Percentiles rank a stretch among this genome's conserved stretches.
phyloP scores from a whole-genome alignment of 2,888 invertebrate genomes.

The Zeuzera pyrina region DNA sequence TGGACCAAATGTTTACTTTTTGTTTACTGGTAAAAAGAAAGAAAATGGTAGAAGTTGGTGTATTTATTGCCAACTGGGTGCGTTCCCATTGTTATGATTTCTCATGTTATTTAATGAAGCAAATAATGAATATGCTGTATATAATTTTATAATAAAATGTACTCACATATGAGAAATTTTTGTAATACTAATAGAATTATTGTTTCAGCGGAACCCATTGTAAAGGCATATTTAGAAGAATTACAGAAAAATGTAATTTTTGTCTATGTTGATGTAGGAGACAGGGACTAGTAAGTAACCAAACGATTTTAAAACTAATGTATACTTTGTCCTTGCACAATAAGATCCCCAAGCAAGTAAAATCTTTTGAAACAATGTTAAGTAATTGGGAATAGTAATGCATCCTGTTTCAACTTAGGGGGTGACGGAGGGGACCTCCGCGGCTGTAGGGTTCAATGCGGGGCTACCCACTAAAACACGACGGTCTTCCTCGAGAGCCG shows the following conservation, averaged over 20 bases:
- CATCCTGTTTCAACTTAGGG: too few relatives aligned
- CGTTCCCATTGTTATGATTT: neutral
- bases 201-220: conserved; percentile 82
- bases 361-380: too few relatives aligned
- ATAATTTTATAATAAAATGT: neutral
- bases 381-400: too few relatives aligned
- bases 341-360: too few relatives aligned
- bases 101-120: neutral
- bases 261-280: conserved; percentile 85
- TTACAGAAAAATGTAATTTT: conserved; percentile 77
- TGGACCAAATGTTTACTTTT: conserved; percentile 49
- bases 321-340: too few relatives aligned
- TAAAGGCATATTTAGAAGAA: conserved; percentile 77
- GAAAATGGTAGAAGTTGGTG: conserved; percentile 88
- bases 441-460: too few relatives aligned
- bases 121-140: neutral
- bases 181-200: conserved; percentile 10
- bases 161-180: neutral
- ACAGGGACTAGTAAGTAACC: conserved; percentile 80
- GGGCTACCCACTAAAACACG: too few relatives aligned
- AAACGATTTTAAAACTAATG: too few relatives aligned
- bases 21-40: conserved; percentile 54
- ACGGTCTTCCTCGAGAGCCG: too few relatives aligned
- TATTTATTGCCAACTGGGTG: conserved; percentile 54
- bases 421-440: too few relatives aligned